Percentiles rank a stretch among this genome's conserved stretches.
Conservation (phyloP, 2,797 vertebrate species). For the Bradypodion ventrale region DNA sequence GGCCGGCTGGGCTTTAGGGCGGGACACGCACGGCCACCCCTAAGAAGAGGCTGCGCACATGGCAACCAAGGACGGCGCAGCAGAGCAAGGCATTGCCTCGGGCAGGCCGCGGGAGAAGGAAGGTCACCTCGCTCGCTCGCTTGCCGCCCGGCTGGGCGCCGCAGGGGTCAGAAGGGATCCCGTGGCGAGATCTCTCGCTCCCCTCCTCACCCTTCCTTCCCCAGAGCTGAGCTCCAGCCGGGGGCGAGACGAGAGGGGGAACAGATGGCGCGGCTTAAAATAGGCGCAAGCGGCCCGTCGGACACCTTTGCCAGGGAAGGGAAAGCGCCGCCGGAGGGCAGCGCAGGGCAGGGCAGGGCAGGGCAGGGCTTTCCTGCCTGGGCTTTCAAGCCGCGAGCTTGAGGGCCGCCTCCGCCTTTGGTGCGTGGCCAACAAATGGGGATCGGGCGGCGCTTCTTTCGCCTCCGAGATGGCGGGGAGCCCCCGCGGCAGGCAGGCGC, state of each 20-base stretch:
- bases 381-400: too few relatives aligned
- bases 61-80: not conserved
- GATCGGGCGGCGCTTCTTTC: not conserved
- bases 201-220: too few relatives aligned
- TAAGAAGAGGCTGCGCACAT: not conserved
- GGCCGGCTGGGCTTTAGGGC: too few relatives aligned
- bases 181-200: not conserved
- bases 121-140: constrained; percentile 13
- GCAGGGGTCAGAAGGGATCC: not conserved
- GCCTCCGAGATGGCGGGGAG: too few relatives aligned
- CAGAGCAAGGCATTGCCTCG: too few relatives aligned
- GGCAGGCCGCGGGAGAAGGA: too few relatives aligned
- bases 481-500: not conserved
- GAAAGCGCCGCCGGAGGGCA: too few relatives aligned
- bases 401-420: not conserved
- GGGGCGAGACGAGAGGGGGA: not conserved
- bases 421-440: not conserved
- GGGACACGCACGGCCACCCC: too few relatives aligned
- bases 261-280: constrained; percentile 12
- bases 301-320: not conserved
- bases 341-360: too few relatives aligned
- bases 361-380: too few relatives aligned
- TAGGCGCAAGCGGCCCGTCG: not conserved
- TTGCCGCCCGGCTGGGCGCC: not conserved
- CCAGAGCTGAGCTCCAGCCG: not conserved